These are phyloP conservation scores for Lumbricus terrestris DNA, from an alignment of 2,888 invertebrate species.

Conservation along the genomic window DNA sequence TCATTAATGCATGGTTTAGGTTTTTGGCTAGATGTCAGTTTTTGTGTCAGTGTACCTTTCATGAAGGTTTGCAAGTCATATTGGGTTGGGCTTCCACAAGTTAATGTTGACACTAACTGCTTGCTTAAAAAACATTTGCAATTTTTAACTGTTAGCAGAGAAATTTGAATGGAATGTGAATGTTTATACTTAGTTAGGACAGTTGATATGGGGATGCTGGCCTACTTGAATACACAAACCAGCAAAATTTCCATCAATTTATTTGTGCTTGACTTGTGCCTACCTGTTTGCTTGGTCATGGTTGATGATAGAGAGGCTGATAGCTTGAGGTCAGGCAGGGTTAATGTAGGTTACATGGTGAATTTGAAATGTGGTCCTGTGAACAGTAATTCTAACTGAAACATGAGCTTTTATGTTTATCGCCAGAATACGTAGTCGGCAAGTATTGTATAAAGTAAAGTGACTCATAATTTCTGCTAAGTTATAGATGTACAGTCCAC, in stretches of 20 bases:
- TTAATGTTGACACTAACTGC: neutral
- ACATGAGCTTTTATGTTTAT: neutral
- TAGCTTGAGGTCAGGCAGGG: neutral
- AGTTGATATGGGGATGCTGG: neutral
- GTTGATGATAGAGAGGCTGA: constrained; percentile 3
- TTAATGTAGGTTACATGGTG: neutral
- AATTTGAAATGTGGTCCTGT: neutral
- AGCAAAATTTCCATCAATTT: neutral
- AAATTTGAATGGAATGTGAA: neutral
- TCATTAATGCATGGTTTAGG: neutral
- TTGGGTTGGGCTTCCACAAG: neutral
- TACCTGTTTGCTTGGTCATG: neutral
- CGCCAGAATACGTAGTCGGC: neutral
- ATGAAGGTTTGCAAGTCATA: neutral
- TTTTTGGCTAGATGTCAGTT: neutral
- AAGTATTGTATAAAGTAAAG: neutral
- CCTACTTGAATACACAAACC: neutral
- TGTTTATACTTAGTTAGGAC: neutral
- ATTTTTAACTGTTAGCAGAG: neutral
- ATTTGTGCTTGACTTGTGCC: neutral
- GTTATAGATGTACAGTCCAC: neutral
- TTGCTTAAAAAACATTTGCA: neutral
- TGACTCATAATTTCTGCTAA: neutral
- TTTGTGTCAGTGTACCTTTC: neutral
- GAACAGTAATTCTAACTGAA: neutral